Base-by-base conservation (phyloP, 2,888 invertebrate species). In the Tromatobia lineatoria region DNA sequence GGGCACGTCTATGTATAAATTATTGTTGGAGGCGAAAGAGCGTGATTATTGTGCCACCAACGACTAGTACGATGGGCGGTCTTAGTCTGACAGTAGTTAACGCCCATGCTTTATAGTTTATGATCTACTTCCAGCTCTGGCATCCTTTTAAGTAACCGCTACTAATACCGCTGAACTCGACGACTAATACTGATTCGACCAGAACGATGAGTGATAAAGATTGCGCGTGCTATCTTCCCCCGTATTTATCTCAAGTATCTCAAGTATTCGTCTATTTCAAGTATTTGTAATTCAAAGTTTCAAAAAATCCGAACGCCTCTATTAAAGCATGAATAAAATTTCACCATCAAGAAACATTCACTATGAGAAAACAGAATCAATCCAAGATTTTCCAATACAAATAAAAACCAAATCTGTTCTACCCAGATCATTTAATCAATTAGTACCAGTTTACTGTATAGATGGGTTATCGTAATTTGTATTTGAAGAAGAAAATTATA, bases 21-120 rank as follows among this genome's bases (percentile, higher is more conserved):
- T 90, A 91, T 91, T 88, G 89, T 89, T 85, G 86, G 87, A 74
- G 80, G 73, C 78, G 50, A 75, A 67, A 76, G 70, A 50, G 75
- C 67, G 78, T 83, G 87, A 88, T 89, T 86, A 85, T 89, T 87
- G 78, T 80, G 75, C 88, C 88, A 83, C 88, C 89, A 89, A 90
- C 90, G 90, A 86, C 91, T 85, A 87, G 85, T 89, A 83, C 87
- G 89, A 91, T 91, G 91, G 91, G 91, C 91, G 91, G 91, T 90
- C 90, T 89, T 80, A 82, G 83, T 86, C 86, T 85, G 84, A 71
- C 70, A 88, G 88, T 80, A 88, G 91, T 90, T 88, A 88, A 91
- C 91, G 91, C 90, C 91, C 90, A 90, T 91, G 88, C 87, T 87
- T 85, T 82, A 86, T 86, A 80, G 85, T 87, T 86, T 86, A 84